Conservation (phyloP, 2,888 invertebrate species). For the Alloscopus bannaensis region DNA sequence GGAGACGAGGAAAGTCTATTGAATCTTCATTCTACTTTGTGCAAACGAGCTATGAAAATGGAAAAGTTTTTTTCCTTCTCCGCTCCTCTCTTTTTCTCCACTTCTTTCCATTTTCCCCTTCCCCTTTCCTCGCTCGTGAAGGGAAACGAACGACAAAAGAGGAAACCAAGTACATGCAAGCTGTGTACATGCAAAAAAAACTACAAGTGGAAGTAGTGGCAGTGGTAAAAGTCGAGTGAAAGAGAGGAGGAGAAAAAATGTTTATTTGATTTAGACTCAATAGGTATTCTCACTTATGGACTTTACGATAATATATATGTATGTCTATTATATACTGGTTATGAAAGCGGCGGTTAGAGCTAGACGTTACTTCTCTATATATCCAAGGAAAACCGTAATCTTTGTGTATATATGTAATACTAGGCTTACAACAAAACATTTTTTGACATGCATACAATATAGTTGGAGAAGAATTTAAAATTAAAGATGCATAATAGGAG, state of each 20-base stretch:
- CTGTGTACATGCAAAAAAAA: constrained; percentile 32
- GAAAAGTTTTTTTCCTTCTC: constrained; percentile 54
- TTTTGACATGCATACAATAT: constrained; percentile 7
- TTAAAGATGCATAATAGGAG: background rate
- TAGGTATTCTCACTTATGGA: constrained; percentile 49
- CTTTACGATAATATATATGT: too few species aligned
- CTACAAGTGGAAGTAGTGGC: constrained; percentile 14
- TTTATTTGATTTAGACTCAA: constrained; percentile 60
- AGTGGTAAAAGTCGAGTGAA: constrained; percentile 41
- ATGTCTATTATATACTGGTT: too few species aligned
- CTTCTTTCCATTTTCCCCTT: constrained; percentile 28
- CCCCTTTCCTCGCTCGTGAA: constrained; percentile 26
- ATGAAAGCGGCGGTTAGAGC: too few species aligned
- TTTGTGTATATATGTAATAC: too few species aligned
- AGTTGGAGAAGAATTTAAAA: background rate
- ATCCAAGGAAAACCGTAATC: too few species aligned
- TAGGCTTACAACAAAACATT: constrained; percentile 11
- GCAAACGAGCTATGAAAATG: constrained; percentile 65
- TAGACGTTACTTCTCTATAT: too few species aligned
- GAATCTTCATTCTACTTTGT: constrained; percentile 63
- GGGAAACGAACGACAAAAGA: constrained; percentile 6
- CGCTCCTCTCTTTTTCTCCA: constrained; percentile 20
- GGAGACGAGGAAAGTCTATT: constrained; percentile 51
- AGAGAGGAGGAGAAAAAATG: constrained; percentile 57
- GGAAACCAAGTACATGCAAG: too few species aligned